A percentile compares a stretch with the other conserved stretches of the same genome.
Conservation (phyloP, 2,113 vertebrate species). For the Motacilla alba region DNA sequence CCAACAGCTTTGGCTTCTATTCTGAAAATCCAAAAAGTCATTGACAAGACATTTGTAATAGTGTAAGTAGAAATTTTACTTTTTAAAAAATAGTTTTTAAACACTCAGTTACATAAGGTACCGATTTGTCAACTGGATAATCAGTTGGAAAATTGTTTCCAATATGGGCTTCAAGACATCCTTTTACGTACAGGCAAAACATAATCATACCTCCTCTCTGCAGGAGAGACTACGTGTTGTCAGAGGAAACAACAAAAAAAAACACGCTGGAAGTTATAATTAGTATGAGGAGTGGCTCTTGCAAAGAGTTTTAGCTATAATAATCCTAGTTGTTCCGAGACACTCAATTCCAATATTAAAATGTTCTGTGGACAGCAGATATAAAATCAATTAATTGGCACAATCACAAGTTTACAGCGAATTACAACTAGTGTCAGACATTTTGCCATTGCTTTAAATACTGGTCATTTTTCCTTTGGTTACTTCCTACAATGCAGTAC, state of each 20-base stretch:
- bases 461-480: slow-evolving; percentile 65
- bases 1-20: slow-evolving; percentile 26
- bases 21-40: slow-evolving; percentile 64
- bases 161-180: slow-evolving; percentile 69
- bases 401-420: slow-evolving; percentile 52
- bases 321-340: slow-evolving; percentile 29
- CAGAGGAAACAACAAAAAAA: background rate
- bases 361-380: slow-evolving; percentile 17
- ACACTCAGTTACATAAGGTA: slow-evolving; percentile 68
- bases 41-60: slow-evolving; percentile 62
- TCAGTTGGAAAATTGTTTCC: slow-evolving; percentile 69
- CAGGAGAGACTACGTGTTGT: slow-evolving; percentile 16
- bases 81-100: slow-evolving; percentile 68
- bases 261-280: background rate
- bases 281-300: slow-evolving; percentile 32
- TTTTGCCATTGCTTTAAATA: slow-evolving; percentile 50
- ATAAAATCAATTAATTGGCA: slow-evolving; percentile 64
- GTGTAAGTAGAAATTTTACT: slow-evolving; percentile 70
- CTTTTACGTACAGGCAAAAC: slow-evolving; percentile 58
- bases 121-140: slow-evolving; percentile 68
- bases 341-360: slow-evolving; percentile 29
- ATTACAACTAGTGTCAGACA: background rate
- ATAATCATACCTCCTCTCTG: slow-evolving; percentile 46
- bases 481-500: slow-evolving; percentile 42
- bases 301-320: slow-evolving; percentile 10